Conservation (phyloP, 2,113 vertebrate species). For the Ovis canadensis region DNA sequence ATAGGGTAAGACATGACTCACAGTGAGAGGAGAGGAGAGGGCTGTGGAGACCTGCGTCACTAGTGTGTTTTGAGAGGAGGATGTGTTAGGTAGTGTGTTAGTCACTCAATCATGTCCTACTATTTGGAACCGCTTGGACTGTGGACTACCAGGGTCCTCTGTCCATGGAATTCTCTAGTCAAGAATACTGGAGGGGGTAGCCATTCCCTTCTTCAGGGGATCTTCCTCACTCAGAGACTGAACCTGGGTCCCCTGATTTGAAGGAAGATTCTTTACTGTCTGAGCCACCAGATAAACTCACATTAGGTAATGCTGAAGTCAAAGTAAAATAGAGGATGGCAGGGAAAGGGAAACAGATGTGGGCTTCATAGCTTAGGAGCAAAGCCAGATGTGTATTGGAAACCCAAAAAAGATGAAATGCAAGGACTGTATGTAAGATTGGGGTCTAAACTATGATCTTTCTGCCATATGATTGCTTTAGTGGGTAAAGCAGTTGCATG, state of each 20-base stretch:
- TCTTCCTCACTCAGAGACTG: neutral
- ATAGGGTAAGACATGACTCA: neutral
- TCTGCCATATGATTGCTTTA: too few relatives aligned
- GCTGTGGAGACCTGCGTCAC: neutral
- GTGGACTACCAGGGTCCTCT: neutral
- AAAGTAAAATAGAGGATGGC: neutral
- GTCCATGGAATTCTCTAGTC: neutral
- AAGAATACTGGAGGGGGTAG: neutral
- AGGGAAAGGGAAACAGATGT: neutral
- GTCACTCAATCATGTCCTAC: neutral
- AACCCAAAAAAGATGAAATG: neutral
- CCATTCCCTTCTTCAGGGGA: neutral
- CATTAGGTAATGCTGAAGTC: neutral
- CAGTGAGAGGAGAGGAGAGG: neutral
- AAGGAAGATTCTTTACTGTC: neutral
- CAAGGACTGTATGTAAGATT: neutral
- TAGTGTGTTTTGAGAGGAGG: rapidly evolving
- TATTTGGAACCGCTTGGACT: neutral
- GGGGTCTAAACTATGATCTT: neutral
- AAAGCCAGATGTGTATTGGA: neutral
- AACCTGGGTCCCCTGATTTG: neutral
- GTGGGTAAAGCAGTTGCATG: neutral
- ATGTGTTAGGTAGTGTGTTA: neutral
- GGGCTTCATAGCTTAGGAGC: neutral
- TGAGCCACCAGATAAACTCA: neutral